Evolutionary conservation across 2,113 vertebrate species (phyloP), one percentile per base, ranked within the genome.

Genomic region (Thermophis baileyi): DNA sequence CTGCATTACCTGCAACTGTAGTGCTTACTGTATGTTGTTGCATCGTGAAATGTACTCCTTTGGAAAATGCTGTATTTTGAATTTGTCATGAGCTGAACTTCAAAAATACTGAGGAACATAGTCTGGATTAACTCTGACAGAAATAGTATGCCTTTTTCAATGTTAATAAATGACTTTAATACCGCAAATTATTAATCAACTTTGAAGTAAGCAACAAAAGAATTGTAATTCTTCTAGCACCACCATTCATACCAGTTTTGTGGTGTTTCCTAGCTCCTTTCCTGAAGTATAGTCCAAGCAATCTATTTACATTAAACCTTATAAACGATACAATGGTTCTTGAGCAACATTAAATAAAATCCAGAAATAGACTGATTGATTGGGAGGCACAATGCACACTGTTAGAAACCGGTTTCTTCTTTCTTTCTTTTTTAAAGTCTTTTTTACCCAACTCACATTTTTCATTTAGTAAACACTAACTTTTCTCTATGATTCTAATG

Each of bases 401-500:
- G 30, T 90, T 60, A 89, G 53, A 93, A 30, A 85, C 51, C 1
- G 89, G 51, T 69, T 87, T 85, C 35, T 40, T 53, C 10, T 44
- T 53, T 55, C 25, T 89, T 24, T 88, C 30, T 87, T 22, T n/a
- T 54, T 91, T n/a, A n/a, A n/a, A n/a, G n/a, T n/a, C n/a, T 91
- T 69, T 50, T 55, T 9, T 2, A 93, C 30, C 60, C 60, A 89
- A 49, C 46, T 87, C 22, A 3, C 24, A 35, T 74, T 90, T 91
- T 93, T 88, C 87, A 91, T 91, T 93, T 91, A 57, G 60, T 85
- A 87, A 89, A 69, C 50, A 57, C 25, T 51, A 49, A 89, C 50
- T 91, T 93, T 93, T 88, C 44, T 49, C 93, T 87, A 57, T 89
- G 40, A 44, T 91, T 91, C 63, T 93, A 93, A 91, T 81, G 85